phyloP scores from a whole-genome alignment of 2,113 vertebrate genomes.

The Ariopsis seemanni region DNA sequence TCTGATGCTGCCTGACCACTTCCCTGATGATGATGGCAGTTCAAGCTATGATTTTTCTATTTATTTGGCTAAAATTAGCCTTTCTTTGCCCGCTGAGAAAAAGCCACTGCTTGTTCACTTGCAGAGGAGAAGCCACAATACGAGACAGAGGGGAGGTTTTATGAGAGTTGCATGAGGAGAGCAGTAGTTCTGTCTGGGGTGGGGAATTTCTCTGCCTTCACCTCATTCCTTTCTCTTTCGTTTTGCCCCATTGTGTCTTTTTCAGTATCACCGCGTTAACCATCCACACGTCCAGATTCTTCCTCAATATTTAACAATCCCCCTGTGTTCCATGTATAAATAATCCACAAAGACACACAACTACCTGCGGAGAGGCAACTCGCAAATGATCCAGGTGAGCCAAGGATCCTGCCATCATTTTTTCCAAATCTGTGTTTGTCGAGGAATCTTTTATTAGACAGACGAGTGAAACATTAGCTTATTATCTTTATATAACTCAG shows the following conservation, averaged over 20 bases:
- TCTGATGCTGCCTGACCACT: neutral
- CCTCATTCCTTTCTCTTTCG: conserved; percentile 1
- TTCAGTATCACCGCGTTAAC: neutral
- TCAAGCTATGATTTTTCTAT: neutral
- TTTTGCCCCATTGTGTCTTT: conserved; percentile 19
- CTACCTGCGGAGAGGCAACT: conserved; percentile 33
- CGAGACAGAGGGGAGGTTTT: neutral
- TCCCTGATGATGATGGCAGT: neutral
- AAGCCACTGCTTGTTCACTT: conserved; percentile 15
- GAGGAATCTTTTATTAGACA: neutral
- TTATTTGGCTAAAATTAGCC: neutral
- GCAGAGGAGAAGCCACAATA: conserved; percentile 1
- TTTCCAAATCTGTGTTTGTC: neutral
- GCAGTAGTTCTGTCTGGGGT: neutral
- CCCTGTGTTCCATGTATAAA: neutral
- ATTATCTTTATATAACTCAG: conserved; percentile 22
- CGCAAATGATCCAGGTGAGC: neutral
- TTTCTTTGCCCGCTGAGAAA: conserved; percentile 26
- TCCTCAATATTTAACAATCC: neutral
- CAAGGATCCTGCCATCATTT: neutral
- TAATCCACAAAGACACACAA: conserved; percentile 11
- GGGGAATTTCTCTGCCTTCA: conserved; percentile 2
- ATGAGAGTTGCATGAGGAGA: neutral
- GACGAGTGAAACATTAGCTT: conserved; percentile 18
- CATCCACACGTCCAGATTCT: neutral